Conservation (phyloP, 2,113 vertebrate species). For the Oreochromis niloticus region DNA sequence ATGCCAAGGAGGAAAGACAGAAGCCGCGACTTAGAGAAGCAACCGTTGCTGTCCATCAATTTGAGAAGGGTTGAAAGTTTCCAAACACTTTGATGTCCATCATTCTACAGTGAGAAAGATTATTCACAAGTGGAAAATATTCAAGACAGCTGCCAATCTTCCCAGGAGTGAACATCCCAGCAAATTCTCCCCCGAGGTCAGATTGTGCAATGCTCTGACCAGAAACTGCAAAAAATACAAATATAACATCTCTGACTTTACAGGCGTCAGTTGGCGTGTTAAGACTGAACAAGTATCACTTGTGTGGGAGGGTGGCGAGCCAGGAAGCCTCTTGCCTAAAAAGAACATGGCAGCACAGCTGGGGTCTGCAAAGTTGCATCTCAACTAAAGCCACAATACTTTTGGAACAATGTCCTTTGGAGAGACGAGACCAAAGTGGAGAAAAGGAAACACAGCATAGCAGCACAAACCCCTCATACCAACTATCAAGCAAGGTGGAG, state of each 20-base stretch:
- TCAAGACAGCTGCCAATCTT: neutral
- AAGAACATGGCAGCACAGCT: neutral
- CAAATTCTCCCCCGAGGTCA: neutral
- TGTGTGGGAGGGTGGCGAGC: neutral
- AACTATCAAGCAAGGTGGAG: neutral
- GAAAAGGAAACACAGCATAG: rapidly evolving
- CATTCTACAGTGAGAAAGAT: neutral
- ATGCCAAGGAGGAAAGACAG: rapidly evolving
- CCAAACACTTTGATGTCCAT: neutral
- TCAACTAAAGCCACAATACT: neutral
- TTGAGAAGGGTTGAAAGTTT: neutral
- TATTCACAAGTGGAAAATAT: neutral
- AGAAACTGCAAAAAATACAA: neutral
- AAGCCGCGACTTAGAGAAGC: neutral
- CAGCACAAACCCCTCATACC: neutral
- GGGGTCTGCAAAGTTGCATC: neutral
- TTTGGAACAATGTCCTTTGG: neutral
- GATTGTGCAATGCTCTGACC: neutral
- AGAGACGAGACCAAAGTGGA: neutral
- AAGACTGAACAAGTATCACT: neutral
- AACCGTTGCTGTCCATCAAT: rapidly evolving
- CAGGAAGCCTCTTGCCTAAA: neutral
- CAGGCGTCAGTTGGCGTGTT: neutral
- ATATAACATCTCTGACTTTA: neutral
- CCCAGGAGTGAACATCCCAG: neutral